phyloP scores from a whole-genome alignment of 2,797 vertebrate genomes.

The Myoxocephalus aenaeus region DNA sequence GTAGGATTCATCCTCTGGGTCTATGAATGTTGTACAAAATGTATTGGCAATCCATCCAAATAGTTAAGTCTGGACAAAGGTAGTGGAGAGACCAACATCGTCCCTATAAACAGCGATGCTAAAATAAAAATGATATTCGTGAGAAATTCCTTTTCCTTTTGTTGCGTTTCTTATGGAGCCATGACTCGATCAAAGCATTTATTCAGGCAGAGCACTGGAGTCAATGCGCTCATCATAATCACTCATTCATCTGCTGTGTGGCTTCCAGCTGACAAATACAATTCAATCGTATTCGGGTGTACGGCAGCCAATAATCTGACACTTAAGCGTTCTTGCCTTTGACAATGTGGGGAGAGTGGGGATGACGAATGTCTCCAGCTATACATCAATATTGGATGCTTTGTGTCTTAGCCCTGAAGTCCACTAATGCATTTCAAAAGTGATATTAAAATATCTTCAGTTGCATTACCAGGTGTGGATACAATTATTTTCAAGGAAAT shows the following conservation, averaged over 20 bases:
- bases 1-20: not conserved
- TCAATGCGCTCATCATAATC: not conserved
- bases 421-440: not conserved
- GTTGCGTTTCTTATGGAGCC: not conserved
- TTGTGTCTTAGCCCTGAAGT: too few species aligned
- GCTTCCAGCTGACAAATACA: not conserved
- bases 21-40: not conserved
- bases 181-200: not conserved
- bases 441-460: not conserved
- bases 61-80: not conserved
- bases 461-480: constrained; percentile 8
- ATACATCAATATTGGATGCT: not conserved
- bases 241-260: not conserved
- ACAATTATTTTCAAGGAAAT: constrained; percentile 9
- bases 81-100: not conserved
- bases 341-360: not conserved
- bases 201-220: not conserved
- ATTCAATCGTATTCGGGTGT: not conserved
- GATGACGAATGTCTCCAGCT: not conserved
- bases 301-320: not conserved
- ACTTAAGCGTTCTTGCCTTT: not conserved
- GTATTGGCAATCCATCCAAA: not conserved
- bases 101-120: not conserved
- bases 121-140: not conserved
- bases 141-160: too few species aligned